Evolutionary conservation across 2,888 invertebrate genomes (phyloP).

Genomic region (Drosophila incognita): DNA sequence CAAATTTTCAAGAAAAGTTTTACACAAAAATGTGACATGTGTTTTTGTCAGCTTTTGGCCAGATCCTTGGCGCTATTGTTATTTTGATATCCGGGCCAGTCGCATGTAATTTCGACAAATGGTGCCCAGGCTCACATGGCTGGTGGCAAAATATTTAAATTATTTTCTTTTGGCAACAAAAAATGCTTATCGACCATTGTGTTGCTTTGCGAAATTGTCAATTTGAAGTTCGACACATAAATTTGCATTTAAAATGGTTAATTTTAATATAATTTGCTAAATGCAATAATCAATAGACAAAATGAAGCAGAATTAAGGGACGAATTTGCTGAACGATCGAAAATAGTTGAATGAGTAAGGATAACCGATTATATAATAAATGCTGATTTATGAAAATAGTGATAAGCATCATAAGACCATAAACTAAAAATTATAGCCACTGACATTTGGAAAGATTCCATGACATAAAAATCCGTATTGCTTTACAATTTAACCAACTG

Average conservation of each 20-base stretch:
- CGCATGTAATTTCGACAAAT: constrained; percentile 37
- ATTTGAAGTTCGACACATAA: constrained; percentile 22
- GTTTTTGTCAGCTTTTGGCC: constrained; percentile 69
- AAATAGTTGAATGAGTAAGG: neutral
- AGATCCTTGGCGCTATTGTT: constrained; percentile 35
- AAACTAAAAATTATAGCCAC: neutral
- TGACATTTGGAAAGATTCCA: neutral
- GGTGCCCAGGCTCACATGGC: neutral
- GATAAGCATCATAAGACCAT: neutral
- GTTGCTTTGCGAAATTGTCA: constrained; percentile 33
- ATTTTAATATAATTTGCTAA: constrained; percentile 12
- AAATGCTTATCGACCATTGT: constrained; percentile 33
- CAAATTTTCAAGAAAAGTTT: constrained; percentile 63
- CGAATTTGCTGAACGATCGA: neutral
- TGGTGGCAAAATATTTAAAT: constrained; percentile 52
- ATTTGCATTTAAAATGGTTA: constrained; percentile 50
- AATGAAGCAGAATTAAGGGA: neutral
- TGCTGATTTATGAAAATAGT: neutral
- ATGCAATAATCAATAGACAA: no score
- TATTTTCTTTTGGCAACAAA: constrained; percentile 40
- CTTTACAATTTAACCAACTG: neutral
- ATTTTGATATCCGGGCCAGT: constrained; percentile 23
- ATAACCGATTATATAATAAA: neutral
- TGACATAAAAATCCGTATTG: neutral
- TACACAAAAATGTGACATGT: constrained; percentile 75